Percentiles rank a stretch among this genome's conserved stretches.
Conservation (phyloP, 2,113 vertebrate species). For the Ammospiza nelsoni region DNA sequence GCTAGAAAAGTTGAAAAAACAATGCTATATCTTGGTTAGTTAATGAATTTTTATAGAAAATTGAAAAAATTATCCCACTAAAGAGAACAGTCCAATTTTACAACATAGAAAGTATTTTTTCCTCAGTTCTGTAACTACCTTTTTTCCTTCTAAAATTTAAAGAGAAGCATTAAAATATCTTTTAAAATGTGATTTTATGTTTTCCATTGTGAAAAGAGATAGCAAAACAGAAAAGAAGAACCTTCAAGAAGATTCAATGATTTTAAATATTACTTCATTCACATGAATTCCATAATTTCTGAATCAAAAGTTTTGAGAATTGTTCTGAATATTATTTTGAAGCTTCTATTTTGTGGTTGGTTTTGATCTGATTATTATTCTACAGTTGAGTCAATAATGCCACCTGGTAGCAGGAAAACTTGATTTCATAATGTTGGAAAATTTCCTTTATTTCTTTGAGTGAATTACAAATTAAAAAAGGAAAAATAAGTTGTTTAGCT, state of each 20-base stretch:
- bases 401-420: not conserved
- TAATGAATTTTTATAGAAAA: not conserved
- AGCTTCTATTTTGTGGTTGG: not conserved
- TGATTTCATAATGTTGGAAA: not conserved
- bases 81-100: not conserved
- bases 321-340: not conserved
- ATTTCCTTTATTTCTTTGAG: not conserved
- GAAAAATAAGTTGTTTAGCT: not conserved
- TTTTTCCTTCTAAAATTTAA: not conserved
- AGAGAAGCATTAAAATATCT: not conserved
- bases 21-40: not conserved
- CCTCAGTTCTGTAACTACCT: not conserved
- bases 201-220: not conserved
- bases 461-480: not conserved
- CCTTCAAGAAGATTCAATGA: fast-evolving
- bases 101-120: not conserved
- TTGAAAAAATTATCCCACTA: not conserved
- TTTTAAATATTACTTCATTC: not conserved
- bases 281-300: not conserved
- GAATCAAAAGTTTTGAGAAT: not conserved
- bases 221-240: not conserved
- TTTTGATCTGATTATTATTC: not conserved
- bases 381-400: not conserved
- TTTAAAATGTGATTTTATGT: not conserved
- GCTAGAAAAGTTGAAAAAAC: not conserved